Conservation (phyloP, 2,113 vertebrate genomes). For the Laticauda colubrina region DNA sequence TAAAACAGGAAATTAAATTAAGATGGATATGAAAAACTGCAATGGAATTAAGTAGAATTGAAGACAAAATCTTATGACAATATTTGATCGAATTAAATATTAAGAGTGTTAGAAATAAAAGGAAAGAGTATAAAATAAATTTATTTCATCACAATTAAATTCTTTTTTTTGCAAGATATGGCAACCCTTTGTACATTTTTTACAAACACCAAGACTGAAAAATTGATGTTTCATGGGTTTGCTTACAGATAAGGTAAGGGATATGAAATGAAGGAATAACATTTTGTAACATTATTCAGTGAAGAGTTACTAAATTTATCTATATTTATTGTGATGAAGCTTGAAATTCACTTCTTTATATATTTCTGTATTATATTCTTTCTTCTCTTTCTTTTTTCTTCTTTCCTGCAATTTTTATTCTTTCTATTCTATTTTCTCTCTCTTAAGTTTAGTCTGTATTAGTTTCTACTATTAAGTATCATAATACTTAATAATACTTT, state of each 20-base stretch:
- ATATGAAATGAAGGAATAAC: not conserved
- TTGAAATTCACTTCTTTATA: not conserved
- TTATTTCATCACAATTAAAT: not conserved
- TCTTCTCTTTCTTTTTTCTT: not conserved
- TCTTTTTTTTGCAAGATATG: not conserved
- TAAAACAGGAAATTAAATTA: not conserved
- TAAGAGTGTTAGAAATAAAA: not conserved
- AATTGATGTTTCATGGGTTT: not conserved
- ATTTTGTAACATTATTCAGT: not conserved
- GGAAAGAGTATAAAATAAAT: not conserved
- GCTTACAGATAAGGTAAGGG: not conserved
- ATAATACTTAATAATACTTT: not conserved
- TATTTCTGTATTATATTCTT: not conserved
- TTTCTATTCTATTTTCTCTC: not conserved
- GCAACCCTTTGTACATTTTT: not conserved
- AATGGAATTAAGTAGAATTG: not conserved
- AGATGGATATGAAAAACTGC: not conserved
- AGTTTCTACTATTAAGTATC: not conserved
- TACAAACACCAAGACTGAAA: not conserved
- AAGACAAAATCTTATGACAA: not conserved
- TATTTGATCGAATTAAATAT: not conserved
- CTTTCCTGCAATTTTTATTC: not conserved
- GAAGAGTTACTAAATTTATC: not conserved
- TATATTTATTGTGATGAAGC: not conserved
- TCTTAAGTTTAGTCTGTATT: not conserved